Base-by-base conservation (phyloP, 2,113 vertebrate genomes). In the Haliaeetus leucogaster region DNA sequence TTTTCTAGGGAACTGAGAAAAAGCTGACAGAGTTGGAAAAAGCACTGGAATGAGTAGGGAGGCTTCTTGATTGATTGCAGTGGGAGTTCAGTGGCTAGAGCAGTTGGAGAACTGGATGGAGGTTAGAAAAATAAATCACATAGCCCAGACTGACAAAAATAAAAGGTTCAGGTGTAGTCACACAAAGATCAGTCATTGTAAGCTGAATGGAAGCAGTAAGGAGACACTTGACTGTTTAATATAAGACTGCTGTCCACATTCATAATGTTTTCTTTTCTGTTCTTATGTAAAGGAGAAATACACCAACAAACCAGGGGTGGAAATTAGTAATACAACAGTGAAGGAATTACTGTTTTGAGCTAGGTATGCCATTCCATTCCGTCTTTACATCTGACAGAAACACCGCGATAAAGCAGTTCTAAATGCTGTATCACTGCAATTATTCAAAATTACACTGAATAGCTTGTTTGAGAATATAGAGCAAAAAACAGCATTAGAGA, bases 21-120 rank as follows among this genome's bases (percentile, higher is more conserved):
- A 95, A 90, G 71, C 26, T 73, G 62, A 82, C 40, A 52, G 27
- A 68, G 30, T 53, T 95, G 82, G 65, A 80, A 93, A 88, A 94
- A 87, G 7, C 45, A 59, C 15, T 85, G 59, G 77, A 86, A 90
- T 82, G 40, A 73, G 42, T 63, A 90, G 21, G 61, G 53, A 94
- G 81, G 95, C 56, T 90, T 94, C 62, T 90, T 94, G 80, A 86
- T 87, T 91, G 48, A 95, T 85, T 94, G 42, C 73, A 73, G 16
- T 77, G 66, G 56, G 66, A 91, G 19, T 85, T 95, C 36, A 71
- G 48, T 10, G 8, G 63, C 53, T 76, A 76, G 27, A 73, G 45
- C 13, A 34, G 29, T 43, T 91, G 61, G 32, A 84, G 63, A 86
- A 70, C 45, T 38, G 36, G 15, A 77, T 77, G n/a, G 74, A 91